These are phyloP conservation scores for Seriola rivoliana DNA, from an alignment of 2,113 vertebrate species.

Conservation along the genomic window DNA sequence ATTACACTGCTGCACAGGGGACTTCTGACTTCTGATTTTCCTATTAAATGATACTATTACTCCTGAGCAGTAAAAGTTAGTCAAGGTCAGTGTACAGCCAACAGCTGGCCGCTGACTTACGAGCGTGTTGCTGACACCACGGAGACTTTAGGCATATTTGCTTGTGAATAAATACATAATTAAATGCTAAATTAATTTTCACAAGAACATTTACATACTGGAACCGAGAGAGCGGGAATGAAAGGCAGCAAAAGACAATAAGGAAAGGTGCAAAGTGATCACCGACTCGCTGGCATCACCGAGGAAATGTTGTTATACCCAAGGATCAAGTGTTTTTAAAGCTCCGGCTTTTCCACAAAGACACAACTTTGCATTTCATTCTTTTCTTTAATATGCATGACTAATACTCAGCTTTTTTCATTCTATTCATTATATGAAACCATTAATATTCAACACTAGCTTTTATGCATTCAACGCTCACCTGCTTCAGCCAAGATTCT, in stretches of 20 bases:
- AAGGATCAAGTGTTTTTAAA: slow-evolving; percentile 7
- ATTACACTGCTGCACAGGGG: not conserved
- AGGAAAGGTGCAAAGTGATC: not conserved
- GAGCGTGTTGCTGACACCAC: slow-evolving; percentile 12
- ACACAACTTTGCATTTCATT: not conserved
- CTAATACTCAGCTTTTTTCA: not conserved
- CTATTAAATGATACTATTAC: not conserved
- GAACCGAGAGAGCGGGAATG: slow-evolving; percentile 14
- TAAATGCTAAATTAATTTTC: slow-evolving; percentile 62
- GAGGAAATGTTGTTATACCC: not conserved
- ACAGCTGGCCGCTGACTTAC: slow-evolving; percentile 44
- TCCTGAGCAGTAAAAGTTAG: not conserved
- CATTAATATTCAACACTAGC: not conserved
- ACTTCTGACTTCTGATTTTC: not conserved
- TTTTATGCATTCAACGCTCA: not conserved
- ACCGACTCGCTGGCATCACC: not conserved
- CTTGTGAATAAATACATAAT: slow-evolving; percentile 65
- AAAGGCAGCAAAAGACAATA: slow-evolving; percentile 25
- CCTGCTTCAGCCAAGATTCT: not conserved
- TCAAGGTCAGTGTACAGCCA: slow-evolving; percentile 37
- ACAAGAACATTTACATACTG: slow-evolving; percentile 38
- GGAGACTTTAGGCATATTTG: slow-evolving; percentile 43
- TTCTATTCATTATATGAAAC: slow-evolving; percentile 1
- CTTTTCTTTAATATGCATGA: not conserved
- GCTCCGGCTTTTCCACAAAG: not conserved